Percentiles rank a stretch among this genome's conserved stretches.
phyloP scores from a whole-genome alignment of 1,140 invertebrate genomes.

The Drosophila kikkawai region DNA sequence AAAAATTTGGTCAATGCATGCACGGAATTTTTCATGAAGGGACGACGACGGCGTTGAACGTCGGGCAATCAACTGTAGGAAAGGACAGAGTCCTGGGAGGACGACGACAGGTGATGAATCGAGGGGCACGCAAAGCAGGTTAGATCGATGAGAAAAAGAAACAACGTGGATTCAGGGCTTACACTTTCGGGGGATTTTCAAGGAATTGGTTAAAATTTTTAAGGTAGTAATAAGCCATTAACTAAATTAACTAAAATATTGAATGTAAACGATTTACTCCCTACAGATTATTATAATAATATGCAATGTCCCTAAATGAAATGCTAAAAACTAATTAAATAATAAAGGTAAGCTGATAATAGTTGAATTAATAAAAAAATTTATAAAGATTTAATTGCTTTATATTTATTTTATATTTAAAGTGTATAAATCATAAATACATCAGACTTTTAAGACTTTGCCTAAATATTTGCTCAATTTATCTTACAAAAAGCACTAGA shows the following conservation, averaged over 20 bases:
- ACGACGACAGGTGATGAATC: constrained; percentile 31
- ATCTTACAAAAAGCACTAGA: background rate
- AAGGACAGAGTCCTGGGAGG: background rate
- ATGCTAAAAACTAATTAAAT: no score
- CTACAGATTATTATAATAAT: no score
- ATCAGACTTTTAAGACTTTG: background rate
- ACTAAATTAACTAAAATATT: no score
- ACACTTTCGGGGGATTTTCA: constrained; percentile 1
- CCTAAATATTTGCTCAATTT: constrained; percentile 4
- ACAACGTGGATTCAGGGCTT: background rate
- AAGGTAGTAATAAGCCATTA: background rate
- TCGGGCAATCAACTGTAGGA: constrained; percentile 24
- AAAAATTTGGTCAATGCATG: constrained; percentile 73
- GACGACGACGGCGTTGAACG: constrained; percentile 16
- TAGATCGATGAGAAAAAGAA: background rate
- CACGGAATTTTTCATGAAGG: constrained; percentile 78
- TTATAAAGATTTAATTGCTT: background rate
- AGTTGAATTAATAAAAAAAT: no score
- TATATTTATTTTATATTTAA: background rate
- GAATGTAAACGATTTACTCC: no score
- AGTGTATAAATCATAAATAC: background rate
- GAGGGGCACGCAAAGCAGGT: constrained; percentile 22
- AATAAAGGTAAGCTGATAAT: no score
- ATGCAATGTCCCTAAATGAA: no score
- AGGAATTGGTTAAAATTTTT: background rate